These are phyloP conservation scores for Eulemur rufifrons DNA, from an alignment of 2,113 vertebrate species.

Conservation along the genomic window DNA sequence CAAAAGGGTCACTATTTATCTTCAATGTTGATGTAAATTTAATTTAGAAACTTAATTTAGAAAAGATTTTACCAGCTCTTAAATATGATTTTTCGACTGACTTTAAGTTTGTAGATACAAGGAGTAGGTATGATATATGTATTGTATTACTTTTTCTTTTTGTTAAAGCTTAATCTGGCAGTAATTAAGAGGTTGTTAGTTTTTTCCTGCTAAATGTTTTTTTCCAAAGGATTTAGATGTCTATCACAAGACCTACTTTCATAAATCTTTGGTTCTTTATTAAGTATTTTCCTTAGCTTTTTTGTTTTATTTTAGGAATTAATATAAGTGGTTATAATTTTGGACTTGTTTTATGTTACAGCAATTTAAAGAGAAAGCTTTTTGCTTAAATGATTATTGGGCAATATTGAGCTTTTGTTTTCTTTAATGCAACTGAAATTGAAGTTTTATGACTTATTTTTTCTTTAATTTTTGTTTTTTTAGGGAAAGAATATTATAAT, in stretches of 20 bases:
- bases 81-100: not conserved
- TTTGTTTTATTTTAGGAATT: constrained; percentile 30
- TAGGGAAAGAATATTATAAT: not conserved
- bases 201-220: not conserved
- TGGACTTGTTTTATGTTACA: not conserved
- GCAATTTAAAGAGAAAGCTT: not conserved
- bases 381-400: not conserved
- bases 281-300: not conserved
- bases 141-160: not conserved
- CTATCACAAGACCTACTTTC: not conserved
- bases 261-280: not conserved
- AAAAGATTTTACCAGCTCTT: not conserved
- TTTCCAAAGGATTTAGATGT: not conserved
- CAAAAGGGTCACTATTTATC: not conserved
- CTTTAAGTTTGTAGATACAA: not conserved
- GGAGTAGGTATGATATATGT: not conserved
- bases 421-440: not conserved
- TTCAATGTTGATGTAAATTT: not conserved
- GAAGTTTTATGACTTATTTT: not conserved
- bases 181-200: not conserved
- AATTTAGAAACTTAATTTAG: not conserved
- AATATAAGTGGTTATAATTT: not conserved
- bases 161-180: not conserved
- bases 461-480: not conserved
- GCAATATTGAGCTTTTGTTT: not conserved